phyloP scores from a whole-genome alignment of 2,888 invertebrate species.

The Sepiola atlantica region DNA sequence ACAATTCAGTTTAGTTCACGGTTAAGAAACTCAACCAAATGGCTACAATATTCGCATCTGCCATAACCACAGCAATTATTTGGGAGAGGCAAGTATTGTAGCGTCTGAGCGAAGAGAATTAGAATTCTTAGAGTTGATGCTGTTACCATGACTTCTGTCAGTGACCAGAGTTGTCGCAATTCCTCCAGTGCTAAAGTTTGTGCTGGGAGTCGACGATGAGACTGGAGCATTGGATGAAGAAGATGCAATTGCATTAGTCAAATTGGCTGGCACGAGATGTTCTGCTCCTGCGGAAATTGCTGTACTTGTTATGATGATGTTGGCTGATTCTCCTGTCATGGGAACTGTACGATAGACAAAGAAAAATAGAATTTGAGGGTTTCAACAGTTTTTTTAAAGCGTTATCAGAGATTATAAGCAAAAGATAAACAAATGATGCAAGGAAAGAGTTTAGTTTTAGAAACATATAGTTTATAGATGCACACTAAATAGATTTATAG shows the following conservation, averaged over 20 bases:
- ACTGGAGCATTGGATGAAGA: constrained; percentile 43
- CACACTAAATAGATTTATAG: no score
- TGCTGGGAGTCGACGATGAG: constrained; percentile 39
- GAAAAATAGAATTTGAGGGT: not conserved
- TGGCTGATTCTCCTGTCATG: constrained; percentile 36
- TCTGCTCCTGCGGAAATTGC: constrained; percentile 33
- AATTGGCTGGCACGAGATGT: not conserved
- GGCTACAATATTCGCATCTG: not conserved
- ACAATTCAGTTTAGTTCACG: not conserved
- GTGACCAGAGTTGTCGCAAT: not conserved
- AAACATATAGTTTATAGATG: no score
- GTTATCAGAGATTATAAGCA: not conserved
- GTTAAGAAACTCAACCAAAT: not conserved
- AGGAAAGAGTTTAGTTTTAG: no score
- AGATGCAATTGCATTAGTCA: constrained; percentile 34
- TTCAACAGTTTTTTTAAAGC: not conserved
- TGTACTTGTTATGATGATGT: constrained; percentile 44
- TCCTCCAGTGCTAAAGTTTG: not conserved
- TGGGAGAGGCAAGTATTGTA: constrained; percentile 38
- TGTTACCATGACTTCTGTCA: constrained; percentile 12
- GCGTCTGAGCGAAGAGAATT: constrained; percentile 36
- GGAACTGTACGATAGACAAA: not conserved
- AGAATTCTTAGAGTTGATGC: constrained; percentile 34
- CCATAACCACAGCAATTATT: not conserved
- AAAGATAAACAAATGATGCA: not conserved